Base-by-base conservation (phyloP, 1,140 invertebrate species). In the Plectus sambesii region DNA sequence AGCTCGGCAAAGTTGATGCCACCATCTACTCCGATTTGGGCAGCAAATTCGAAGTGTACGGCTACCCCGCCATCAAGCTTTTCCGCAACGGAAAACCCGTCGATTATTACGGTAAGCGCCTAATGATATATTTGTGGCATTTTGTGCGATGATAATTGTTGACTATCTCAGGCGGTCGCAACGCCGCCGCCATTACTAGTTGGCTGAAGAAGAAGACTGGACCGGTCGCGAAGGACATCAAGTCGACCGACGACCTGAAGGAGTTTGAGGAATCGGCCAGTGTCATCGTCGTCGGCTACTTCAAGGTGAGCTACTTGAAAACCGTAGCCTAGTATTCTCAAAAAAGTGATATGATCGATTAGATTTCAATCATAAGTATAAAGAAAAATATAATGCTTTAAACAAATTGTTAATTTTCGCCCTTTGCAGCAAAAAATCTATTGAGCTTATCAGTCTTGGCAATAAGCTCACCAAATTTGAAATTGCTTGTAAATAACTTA, bases 41-140 rank as follows among this genome's bases (percentile, higher is more conserved):
- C 41, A 85, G 92, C 62, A 78, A 82, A 66, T 81, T 82, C 70
- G 77, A 79, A 55, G 81, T 98, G 19, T 73, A 81, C 55, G 89
- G 88, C 29, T 98, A 96, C 69, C 92, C 92, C 20, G 96, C 92
- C 0, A 75, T 98, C 26, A 96, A 93, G 70, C 96, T 97, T 77
- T 96, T 88, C 79, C 79, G 80, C 49, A 82, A 81, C 54, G 87
- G 86, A 51, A 75, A 71, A 38, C 74, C 79, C 19, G 74, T 82
- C 52, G 84, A 88, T 47, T 93, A 90, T 62, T 75, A 72, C 53
- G 85, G 82, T 81, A 74, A 63, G n/a, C n/a, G n/a, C n/a, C n/a
- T n/a, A n/a, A n/a, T n/a, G n/a, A n/a, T n/a, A n/a, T n/a, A n/a
- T n/a, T 5, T 46, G 9, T 8, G 56, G 15, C 8, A 33, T 17